A percentile compares a stretch with the other conserved stretches of the same genome.
phyloP scores from a whole-genome alignment of 2,888 invertebrate species.

The Flexamia atlantica region DNA sequence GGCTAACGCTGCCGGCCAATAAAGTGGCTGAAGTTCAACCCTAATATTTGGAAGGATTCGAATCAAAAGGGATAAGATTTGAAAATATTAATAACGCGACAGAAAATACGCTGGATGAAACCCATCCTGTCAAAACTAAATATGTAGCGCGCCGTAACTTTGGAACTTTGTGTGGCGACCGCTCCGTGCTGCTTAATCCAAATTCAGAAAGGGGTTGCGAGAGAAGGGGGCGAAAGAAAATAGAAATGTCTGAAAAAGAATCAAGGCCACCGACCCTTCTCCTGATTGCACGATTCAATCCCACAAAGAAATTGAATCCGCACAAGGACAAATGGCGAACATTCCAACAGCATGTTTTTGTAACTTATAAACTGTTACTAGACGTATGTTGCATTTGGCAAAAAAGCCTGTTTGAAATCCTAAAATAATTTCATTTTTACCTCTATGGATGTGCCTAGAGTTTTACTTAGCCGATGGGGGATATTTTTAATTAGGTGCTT shows the following conservation, averaged over 20 bases:
- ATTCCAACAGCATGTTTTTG: neutral
- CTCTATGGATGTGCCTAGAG: too few relatives aligned
- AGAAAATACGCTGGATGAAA: neutral
- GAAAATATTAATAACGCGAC: too few relatives aligned
- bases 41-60: too few relatives aligned
- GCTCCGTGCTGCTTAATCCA: constrained; percentile 14
- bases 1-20: too few relatives aligned
- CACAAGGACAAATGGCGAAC: neutral
- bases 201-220: neutral
- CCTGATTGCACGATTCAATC: constrained; percentile 26
- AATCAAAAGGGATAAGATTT: too few relatives aligned
- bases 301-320: constrained; percentile 14
- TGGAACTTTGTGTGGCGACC: neutral
- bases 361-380: too few relatives aligned
- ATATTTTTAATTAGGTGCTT: too few relatives aligned
- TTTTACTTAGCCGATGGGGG: too few relatives aligned
- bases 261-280: constrained; percentile 13
- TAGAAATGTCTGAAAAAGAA: constrained; percentile 30
- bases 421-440: too few relatives aligned
- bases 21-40: too few relatives aligned
- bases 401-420: too few relatives aligned
- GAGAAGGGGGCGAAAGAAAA: constrained; percentile 11
- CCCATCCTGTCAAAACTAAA: constrained; percentile 5
- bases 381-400: too few relatives aligned
- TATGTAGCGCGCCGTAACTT: neutral